Base-by-base conservation (phyloP, 1,140 invertebrate species). In the Zophobas atratus region DNA sequence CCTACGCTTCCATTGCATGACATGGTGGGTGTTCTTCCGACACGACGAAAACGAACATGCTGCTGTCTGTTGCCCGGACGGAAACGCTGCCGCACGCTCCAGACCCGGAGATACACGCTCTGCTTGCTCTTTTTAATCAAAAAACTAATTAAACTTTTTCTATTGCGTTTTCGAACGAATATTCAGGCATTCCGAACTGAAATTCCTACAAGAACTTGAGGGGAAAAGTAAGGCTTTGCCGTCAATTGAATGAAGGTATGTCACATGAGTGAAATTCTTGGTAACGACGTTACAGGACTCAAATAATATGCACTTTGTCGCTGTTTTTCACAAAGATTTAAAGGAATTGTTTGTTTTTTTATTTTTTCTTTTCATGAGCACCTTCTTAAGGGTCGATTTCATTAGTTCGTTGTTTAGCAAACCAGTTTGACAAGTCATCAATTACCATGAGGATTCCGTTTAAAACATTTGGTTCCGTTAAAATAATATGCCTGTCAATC, bases 1-100 rank as follows among this genome's bases (percentile, higher is more conserved):
- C 38, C 39, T 33, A n/a, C 49, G 57, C 82, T 82, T 79, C 82
- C 81, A 83, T 83, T 81, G 77, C 81, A 55, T 46, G 67, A 41
- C 2, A 32, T 63, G 71, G 72, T 75, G 72, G 72, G 51, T 76
- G 51, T 70, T 56, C 57, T 67, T 77, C 73, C 38, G 75, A 77
- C 20, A 20, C 20, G 39, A 70, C 8, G 75, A 35, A 60, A 76
- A 53, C 75, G 49, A 79, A 77, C 20, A 20, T 51, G 71, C 71
- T 77, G 36, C n/a, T 63, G 57, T 20, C 57, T 63, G 57, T 36
- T 36, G 5, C 57, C 57, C 79, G 75, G 63, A 70, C 76, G 46
- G 73, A 78, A 76, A 72, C 77, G 73, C 71, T 33, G 56, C 49
- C 51, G 73, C 38, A 49, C 55, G 55, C 55, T 43, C 39, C n/a